Evolutionary conservation across 2,888 invertebrate species (phyloP), one percentile per base, ranked within the genome.

Genomic region (Tethea ocularis): DNA sequence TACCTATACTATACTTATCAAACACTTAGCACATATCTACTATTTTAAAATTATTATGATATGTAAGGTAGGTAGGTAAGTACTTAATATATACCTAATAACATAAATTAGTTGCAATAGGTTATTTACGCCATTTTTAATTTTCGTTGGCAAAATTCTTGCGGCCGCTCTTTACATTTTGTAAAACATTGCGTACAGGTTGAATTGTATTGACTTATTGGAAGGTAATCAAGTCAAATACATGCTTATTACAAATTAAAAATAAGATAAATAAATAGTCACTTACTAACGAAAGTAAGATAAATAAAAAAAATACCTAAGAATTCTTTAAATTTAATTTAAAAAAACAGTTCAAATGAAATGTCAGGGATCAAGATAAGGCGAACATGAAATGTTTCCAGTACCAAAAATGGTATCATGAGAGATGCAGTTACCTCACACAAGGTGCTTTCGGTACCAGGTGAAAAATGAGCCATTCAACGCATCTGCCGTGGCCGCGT

Each of bases 391-490:
- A 81, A 79, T 75, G 74, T 77, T 67, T 71, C 67, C 69, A 69
- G 61, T 62, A 69, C 85, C 85, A 77, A 83, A 86, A 77, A 86
- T 75, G 85, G 85, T 61, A 65, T 67, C 58, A 65, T 64, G 61
- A 66, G 66, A 68, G 65, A 72, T 72, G 63, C 69, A 71, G 69
- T 74, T 63, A 68, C 65, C 68, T 65, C 65, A 63, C 62, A 78
- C 86, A 86, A 88, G 84, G 84, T 87, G 84, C 68, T 80, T 73
- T 65, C 60, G 63, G 38, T 60, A 73, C 80, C 85, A 85, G 86
- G 82, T 87, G 87, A 69, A 75, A 46, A 72, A 73, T 65, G 62
- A 63, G 60, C 60, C 63, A 61, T 63, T 72, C 71, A 68, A 68
- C 63, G 63, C 83, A 87, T 86, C 86, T 84, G 86, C 80, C 41